Conservation (phyloP, 23 tunicate genomes). For the Halocynthia roretzi region DNA sequence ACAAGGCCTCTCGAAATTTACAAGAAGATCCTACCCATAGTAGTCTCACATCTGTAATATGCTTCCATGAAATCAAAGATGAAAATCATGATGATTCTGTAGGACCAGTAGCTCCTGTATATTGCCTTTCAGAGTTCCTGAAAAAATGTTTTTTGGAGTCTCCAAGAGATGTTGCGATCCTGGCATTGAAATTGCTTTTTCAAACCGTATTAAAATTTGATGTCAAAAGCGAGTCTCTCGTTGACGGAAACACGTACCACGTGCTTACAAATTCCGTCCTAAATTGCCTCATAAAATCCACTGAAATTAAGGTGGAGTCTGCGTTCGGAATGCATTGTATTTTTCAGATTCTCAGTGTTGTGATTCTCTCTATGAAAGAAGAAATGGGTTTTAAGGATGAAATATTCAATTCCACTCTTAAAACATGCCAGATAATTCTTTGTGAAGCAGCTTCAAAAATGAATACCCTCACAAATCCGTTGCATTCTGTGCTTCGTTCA, state of each 20-base stretch:
- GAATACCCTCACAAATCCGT: not conserved
- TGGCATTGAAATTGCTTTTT: conserved; percentile 2
- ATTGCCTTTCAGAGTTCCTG: conserved; percentile 1
- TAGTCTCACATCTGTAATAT: no score
- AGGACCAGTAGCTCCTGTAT: not conserved
- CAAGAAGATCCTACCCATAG: no score
- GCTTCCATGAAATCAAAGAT: not conserved
- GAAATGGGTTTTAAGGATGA: no score
- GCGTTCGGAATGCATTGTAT: conserved; percentile 10
- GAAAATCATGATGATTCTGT: not conserved
- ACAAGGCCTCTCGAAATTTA: not conserved
- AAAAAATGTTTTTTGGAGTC: conserved; percentile 11
- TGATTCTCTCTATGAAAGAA: not conserved
- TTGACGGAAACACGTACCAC: not conserved
- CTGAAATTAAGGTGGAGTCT: not conserved
- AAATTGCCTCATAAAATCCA: conserved; percentile 4
- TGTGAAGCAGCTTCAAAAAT: not conserved
- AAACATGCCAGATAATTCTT: no score
- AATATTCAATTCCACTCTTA: no score
- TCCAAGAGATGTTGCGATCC: conserved; percentile 5
- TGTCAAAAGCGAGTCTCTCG: not conserved
- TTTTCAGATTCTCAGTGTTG: not conserved
- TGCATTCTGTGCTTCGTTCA: not conserved
- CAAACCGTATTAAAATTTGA: not conserved
- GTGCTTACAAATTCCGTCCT: not conserved